Conservation (phyloP, 2,113 vertebrate species). For the Macrotis lagotis region DNA sequence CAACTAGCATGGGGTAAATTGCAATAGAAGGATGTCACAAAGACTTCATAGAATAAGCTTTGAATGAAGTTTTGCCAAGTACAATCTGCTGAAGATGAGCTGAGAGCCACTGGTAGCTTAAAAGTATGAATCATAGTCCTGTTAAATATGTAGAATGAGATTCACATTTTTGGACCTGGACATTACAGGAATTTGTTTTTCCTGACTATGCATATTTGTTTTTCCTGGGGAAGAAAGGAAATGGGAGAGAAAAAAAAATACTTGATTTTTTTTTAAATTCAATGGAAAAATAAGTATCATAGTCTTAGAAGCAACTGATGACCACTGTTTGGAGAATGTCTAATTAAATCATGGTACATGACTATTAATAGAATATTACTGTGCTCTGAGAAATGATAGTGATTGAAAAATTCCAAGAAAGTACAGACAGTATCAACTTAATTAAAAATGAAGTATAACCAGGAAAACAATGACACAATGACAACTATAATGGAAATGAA, state of each 20-base stretch:
- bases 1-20: background rate
- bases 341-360: background rate
- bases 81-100: background rate
- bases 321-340: background rate
- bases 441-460: background rate
- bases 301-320: too few relatives aligned
- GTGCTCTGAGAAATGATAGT: background rate
- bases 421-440: background rate
- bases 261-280: too few relatives aligned
- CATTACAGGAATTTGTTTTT: background rate
- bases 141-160: background rate
- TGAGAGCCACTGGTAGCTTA: background rate
- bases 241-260: background rate
- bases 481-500: too few relatives aligned
- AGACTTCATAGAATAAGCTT: background rate
- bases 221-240: background rate
- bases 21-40: background rate
- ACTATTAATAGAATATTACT: background rate
- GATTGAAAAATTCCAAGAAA: background rate
- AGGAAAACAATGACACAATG: background rate
- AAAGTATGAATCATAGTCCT: background rate
- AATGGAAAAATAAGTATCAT: too few relatives aligned
- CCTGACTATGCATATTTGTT: background rate
- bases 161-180: background rate
- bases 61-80: background rate